Conservation (phyloP, 2,113 vertebrate species). For the Sterrhoptilus dennistouni region DNA sequence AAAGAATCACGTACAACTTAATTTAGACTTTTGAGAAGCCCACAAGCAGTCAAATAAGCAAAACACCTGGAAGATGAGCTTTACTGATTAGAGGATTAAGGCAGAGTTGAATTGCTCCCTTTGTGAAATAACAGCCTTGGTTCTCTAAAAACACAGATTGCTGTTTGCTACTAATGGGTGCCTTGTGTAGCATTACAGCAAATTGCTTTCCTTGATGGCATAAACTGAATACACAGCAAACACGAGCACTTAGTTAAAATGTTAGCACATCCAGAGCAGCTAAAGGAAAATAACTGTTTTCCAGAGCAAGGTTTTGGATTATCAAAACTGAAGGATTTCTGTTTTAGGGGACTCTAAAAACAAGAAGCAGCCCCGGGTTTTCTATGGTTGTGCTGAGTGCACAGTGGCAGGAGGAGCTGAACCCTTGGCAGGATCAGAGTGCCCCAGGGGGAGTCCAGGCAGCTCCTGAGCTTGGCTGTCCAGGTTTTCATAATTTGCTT, state of each 20-base stretch:
- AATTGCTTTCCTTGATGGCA: constrained; percentile 60
- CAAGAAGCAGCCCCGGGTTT: neutral
- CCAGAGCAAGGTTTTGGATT: neutral
- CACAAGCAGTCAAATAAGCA: neutral
- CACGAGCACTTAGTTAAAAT: constrained; percentile 39
- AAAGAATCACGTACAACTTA: neutral
- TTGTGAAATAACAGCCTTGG: constrained; percentile 42
- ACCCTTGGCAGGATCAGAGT: neutral
- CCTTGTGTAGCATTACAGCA: constrained; percentile 56
- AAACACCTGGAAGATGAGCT: constrained; percentile 38
- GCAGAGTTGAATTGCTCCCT: constrained; percentile 5
- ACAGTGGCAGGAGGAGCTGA: neutral
- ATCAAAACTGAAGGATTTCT: neutral
- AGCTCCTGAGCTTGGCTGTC: neutral
- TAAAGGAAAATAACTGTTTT: constrained; percentile 34
- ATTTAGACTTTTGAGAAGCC: neutral
- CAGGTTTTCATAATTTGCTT: neutral
- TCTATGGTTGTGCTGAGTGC: neutral
- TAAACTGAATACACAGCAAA: constrained; percentile 38
- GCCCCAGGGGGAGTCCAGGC: neutral
- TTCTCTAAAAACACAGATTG: constrained; percentile 67
- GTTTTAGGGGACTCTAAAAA: neutral
- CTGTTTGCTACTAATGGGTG: constrained; percentile 49
- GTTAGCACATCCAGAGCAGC: constrained; percentile 28
- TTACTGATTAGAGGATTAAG: constrained; percentile 36